Conservation (phyloP, 1,140 invertebrate genomes). For the Cotesia vestalis region DNA sequence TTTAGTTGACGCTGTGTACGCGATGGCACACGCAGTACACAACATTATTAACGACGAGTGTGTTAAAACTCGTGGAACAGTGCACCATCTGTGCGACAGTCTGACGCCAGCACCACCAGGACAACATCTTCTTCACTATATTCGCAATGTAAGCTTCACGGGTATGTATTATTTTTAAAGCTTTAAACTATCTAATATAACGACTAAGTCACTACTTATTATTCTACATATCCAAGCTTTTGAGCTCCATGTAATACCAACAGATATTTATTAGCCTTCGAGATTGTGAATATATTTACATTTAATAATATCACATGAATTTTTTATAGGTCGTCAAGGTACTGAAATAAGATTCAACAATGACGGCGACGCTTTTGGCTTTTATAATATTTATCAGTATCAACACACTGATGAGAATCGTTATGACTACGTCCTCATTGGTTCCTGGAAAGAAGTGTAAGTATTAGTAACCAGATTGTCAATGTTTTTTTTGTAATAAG, state of each 20-base stretch:
- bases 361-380: slow-evolving; percentile 74
- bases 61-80: slow-evolving; percentile 42
- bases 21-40: slow-evolving; percentile 75
- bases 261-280: too few species aligned
- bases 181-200: not conserved
- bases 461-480: slow-evolving; percentile 33
- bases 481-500: too few species aligned
- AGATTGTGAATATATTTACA: too few species aligned
- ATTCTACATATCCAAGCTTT: not conserved
- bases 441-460: slow-evolving; percentile 71
- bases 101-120: slow-evolving; percentile 66
- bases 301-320: too few species aligned
- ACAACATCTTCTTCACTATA: slow-evolving; percentile 65
- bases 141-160: slow-evolving; percentile 75
- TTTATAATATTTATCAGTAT: slow-evolving; percentile 77
- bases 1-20: slow-evolving; percentile 77
- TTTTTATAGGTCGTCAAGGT: slow-evolving; percentile 67
- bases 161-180: slow-evolving; percentile 56
- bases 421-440: slow-evolving; percentile 72
- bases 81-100: slow-evolving; percentile 61
- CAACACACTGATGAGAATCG: slow-evolving; percentile 64
- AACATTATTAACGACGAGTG: slow-evolving; percentile 67
- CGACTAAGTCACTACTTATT: not conserved
- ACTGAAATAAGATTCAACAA: slow-evolving; percentile 72
- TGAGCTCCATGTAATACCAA: not conserved